Evolutionary conservation across 2,888 invertebrate species (phyloP), one percentile per base, ranked within the genome.

Genomic region (Cylloceria caligata): DNA sequence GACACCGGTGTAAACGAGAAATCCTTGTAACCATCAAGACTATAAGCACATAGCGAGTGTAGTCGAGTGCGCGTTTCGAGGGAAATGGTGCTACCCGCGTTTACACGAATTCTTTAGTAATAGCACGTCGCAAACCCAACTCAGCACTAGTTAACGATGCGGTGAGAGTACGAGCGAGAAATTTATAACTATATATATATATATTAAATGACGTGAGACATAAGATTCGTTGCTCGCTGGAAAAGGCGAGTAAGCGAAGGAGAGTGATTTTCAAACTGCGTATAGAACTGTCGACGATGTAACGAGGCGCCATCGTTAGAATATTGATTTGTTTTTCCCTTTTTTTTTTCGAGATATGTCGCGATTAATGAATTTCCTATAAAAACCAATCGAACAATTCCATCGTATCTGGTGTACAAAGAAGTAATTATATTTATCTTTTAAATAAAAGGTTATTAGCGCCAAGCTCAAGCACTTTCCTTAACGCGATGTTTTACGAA

Each of bases 31-130:
- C 72, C 49, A 39, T 76, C 60, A n/a, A 7, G 45, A 24, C 11
- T 60, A 19, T 19, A 16, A 67, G 60, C 36, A 45, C 6, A 9
- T 11, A 7, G 11, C 64, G 64, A 64, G 5, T 27, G 11, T 9
- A 16, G 16, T 9, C 19, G 65, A 47, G 47, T 16, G 19, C 19
- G 34, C 60, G 67, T 65, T 75, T 42, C 71, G 57, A 24, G 80
- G 75, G 80, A 75, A 75, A 62, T 55, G 65, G 39, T 67, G 16
- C 19, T 57, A 71, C 42, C n/a, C 42, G 69, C 27, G 42, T 55
- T 72, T 72, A 76, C 67, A 71, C 62, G 67, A 81, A 81, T 81
- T 76, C 80, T 76, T 81, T 42, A 72, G 80, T 81, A 72, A 81
- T 81, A 47, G 72, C 71, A 67, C 71, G 39, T 42, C 39, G 42